Percentiles rank a stretch among this genome's conserved stretches.
phyloP scores from a whole-genome alignment of 2,888 invertebrate species.

The Gryllus longicercus region DNA sequence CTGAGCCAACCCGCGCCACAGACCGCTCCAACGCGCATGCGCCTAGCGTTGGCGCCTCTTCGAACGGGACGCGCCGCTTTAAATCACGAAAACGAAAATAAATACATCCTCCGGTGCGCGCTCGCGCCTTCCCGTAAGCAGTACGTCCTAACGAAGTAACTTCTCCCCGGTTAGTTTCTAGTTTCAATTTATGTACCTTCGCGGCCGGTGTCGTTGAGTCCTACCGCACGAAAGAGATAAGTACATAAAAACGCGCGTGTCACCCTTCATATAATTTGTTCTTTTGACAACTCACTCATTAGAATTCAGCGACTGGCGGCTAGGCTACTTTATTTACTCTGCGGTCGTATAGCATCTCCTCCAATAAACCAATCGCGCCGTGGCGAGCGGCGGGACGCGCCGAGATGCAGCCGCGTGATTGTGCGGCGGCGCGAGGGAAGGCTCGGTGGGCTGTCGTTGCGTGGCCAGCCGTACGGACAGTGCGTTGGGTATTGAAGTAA shows the following conservation, averaged over 20 bases:
- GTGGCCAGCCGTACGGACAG: neutral
- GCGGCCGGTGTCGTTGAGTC: neutral
- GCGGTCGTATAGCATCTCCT: neutral
- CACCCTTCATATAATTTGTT: neutral
- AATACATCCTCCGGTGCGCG: neutral
- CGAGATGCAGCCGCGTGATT: neutral
- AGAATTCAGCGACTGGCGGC: neutral
- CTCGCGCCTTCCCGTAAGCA: neutral
- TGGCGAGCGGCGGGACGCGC: neutral
- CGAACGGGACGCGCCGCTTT: neutral
- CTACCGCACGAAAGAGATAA: neutral
- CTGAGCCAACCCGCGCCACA: no score
- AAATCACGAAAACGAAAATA: neutral
- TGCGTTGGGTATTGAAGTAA: neutral
- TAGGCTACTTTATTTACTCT: conserved; percentile 2
- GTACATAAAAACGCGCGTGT: neutral
- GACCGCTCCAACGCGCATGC: no score
- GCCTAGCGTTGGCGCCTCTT: no score
- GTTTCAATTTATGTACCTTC: neutral
- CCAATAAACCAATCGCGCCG: neutral
- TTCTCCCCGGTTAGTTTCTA: conserved; percentile 4
- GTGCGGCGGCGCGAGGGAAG: neutral
- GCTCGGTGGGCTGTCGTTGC: neutral
- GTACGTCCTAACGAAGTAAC: neutral
- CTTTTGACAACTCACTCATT: conserved; percentile 17